Conservation (phyloP, 1,140 invertebrate genomes). For the Drosophila busckii region DNA sequence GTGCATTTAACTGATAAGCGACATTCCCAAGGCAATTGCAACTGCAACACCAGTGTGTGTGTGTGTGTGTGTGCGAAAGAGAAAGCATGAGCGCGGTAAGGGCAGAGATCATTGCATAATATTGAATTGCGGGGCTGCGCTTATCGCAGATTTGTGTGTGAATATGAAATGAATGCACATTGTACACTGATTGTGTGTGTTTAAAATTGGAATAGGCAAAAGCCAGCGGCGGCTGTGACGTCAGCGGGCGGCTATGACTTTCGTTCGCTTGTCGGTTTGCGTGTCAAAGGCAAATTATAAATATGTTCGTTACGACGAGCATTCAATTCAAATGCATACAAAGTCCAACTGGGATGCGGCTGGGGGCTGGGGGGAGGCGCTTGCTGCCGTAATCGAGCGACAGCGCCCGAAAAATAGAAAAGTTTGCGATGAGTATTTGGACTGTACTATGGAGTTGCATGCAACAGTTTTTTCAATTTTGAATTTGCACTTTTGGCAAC, state of each 20-base stretch:
- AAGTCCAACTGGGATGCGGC: conserved; percentile 10
- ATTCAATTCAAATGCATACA: conserved; percentile 43
- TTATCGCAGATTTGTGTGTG: no score
- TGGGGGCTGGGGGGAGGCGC: not conserved
- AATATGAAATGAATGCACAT: no score
- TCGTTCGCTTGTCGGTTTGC: conserved; percentile 46
- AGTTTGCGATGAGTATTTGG: not conserved
- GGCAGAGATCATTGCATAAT: conserved; percentile 26
- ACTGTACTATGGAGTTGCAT: conserved; percentile 29
- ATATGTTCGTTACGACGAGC: conserved; percentile 26
- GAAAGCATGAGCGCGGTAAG: not conserved
- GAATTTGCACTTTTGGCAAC: conserved; percentile 31
- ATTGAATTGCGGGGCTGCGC: not conserved
- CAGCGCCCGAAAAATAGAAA: no score
- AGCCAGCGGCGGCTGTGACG: no score
- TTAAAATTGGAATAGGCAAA: no score
- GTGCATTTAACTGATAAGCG: conserved; percentile 7
- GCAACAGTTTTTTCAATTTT: conserved; percentile 55
- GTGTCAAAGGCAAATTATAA: conserved; percentile 68
- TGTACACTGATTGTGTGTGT: no score
- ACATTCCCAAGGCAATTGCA: not conserved
- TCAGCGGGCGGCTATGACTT: conserved; percentile 33
- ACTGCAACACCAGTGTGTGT: not conserved
- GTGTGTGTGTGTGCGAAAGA: no score
- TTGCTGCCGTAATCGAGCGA: conserved; percentile 11